Conservation (phyloP, 2,113 vertebrate genomes). For the Xiphorhynchus elegans region DNA sequence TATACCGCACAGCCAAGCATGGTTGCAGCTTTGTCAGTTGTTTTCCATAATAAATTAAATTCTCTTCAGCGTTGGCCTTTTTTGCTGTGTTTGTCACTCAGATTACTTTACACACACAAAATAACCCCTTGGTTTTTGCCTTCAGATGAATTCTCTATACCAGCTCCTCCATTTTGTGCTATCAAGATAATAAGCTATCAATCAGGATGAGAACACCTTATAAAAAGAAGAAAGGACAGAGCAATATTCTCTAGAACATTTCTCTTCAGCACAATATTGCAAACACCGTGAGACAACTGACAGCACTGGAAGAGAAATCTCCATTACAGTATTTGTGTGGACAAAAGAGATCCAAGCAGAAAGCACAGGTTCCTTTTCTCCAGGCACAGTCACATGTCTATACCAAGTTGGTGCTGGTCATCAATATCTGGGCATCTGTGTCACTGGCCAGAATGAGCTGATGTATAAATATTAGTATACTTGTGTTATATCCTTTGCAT, state of each 20-base stretch:
- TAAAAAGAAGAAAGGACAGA: neutral
- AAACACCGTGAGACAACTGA: neutral
- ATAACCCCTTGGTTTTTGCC: neutral
- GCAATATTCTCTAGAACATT: neutral
- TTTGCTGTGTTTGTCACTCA: neutral
- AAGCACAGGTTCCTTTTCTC: neutral
- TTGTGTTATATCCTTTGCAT: neutral
- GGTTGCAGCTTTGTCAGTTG: neutral
- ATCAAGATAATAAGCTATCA: neutral
- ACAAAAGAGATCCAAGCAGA: neutral
- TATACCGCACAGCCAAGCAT: neutral
- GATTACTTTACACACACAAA: neutral
- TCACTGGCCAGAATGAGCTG: neutral
- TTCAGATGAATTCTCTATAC: neutral
- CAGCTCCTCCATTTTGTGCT: neutral
- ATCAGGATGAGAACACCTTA: neutral
- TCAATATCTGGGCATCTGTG: neutral
- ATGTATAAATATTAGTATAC: neutral
- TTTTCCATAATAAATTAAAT: conserved; percentile 5
- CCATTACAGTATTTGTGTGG: neutral
- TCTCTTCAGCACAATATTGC: neutral
- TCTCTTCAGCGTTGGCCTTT: neutral
- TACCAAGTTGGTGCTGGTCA: neutral
- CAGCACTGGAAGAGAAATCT: neutral
- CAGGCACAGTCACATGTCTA: too few relatives aligned